Conservation (phyloP, 2,797 vertebrate species). For the Meda fulgida region DNA sequence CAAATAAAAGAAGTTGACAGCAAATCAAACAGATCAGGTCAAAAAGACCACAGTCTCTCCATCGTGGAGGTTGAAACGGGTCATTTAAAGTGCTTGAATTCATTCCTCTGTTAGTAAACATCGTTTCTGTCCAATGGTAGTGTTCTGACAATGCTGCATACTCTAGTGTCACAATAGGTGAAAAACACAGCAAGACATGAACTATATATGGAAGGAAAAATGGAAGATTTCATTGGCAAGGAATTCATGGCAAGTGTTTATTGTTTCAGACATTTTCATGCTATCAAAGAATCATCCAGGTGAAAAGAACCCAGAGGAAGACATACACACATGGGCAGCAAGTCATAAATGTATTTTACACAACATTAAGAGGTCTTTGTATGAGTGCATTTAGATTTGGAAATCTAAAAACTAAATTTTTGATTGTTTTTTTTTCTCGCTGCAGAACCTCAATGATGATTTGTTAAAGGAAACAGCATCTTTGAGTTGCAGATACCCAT, state of each 20-base stretch:
- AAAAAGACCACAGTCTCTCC: constrained; percentile 8
- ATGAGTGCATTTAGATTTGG: background rate
- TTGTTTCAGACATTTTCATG: constrained; percentile 6
- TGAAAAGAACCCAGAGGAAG: background rate
- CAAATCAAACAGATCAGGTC: constrained; percentile 19
- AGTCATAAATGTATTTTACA: constrained; percentile 33
- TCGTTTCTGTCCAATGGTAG: constrained; percentile 6
- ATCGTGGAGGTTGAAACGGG: constrained; percentile 21
- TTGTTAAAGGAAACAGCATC: background rate
- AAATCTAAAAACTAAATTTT: background rate
- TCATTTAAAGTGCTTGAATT: constrained; percentile 56
- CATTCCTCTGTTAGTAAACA: constrained; percentile 38
- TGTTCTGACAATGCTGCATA: background rate
- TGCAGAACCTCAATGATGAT: background rate
- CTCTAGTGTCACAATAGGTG: background rate
- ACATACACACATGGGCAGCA: constrained; percentile 20
- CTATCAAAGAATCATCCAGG: background rate
- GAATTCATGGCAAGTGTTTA: background rate
- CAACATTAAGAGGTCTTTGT: constrained; percentile 4
- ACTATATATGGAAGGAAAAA: constrained; percentile 8
- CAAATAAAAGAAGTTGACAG: constrained; percentile 29
- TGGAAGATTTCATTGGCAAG: background rate
- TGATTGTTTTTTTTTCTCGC: background rate
- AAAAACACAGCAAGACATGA: background rate
- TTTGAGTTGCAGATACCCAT: background rate